Percentiles rank a stretch among this genome's conserved stretches.
Evolutionary conservation across 2,797 vertebrate genomes (phyloP).

Genomic region (Nannoperca australis): DNA sequence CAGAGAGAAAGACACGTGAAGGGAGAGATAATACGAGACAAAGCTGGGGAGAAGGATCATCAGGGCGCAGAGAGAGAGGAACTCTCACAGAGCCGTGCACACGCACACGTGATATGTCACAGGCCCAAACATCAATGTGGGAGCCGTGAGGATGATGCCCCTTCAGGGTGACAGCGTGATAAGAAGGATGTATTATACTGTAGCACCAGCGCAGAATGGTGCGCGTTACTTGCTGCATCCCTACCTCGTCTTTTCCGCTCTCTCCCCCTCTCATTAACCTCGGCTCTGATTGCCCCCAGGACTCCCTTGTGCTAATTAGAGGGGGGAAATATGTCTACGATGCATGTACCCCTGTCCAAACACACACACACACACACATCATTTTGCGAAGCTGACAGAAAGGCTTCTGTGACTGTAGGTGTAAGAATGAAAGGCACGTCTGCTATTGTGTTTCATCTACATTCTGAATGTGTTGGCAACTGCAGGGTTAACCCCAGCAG

Average conservation of each 20-base stretch:
- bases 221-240: constrained; percentile 58
- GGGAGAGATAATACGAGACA: constrained; percentile 62
- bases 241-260: constrained; percentile 63
- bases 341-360: constrained; percentile 66
- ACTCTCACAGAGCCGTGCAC: constrained; percentile 37
- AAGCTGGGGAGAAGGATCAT: constrained; percentile 61
- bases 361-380: constrained; percentile 48
- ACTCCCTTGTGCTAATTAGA: constrained; percentile 85
- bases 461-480: constrained; percentile 73
- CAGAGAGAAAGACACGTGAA: constrained; percentile 60
- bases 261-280: constrained; percentile 85
- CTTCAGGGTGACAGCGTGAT: constrained; percentile 84
- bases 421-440: constrained; percentile 79
- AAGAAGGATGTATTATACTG: constrained; percentile 68
- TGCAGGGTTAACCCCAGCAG: constrained; percentile 78
- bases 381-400: constrained; percentile 71
- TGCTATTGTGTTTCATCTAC: constrained; percentile 78
- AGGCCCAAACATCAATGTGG: constrained; percentile 61
- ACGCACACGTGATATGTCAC: constrained; percentile 69
- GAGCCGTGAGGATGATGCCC: constrained; percentile 68
- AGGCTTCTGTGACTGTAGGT: constrained; percentile 71
- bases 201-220: constrained; percentile 57
- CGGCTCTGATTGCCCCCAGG: constrained; percentile 84
- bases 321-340: constrained; percentile 82
- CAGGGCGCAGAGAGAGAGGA: constrained; percentile 48